Conservation (phyloP, 2,888 invertebrate species). For the Dexiosoma caninum region DNA sequence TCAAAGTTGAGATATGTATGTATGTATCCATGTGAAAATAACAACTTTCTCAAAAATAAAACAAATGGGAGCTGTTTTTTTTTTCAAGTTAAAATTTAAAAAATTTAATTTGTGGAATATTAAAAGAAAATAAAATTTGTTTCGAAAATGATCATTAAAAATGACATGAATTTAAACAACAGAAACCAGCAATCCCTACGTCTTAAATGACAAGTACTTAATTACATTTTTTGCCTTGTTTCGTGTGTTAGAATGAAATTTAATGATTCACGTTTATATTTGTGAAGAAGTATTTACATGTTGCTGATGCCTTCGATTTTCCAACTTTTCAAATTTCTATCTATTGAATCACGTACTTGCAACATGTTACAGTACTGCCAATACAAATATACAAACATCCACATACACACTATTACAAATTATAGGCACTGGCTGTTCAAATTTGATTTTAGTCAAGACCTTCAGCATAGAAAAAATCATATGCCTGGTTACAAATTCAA, state of each 20-base stretch:
- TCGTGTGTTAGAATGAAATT: slow-evolving; percentile 19
- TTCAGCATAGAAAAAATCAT: slow-evolving; percentile 28
- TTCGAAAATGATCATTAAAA: no score
- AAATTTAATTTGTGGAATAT: no score
- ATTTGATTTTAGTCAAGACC: slow-evolving; percentile 71
- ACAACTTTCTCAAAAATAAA: no score
- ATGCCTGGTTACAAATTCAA: slow-evolving; percentile 12
- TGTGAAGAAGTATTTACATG: not conserved
- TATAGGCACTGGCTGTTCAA: slow-evolving; percentile 73
- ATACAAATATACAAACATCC: not conserved
- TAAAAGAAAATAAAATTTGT: no score
- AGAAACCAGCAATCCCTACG: no score
- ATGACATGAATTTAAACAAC: no score
- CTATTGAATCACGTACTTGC: slow-evolving; percentile 76
- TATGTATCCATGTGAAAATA: no score
- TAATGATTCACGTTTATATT: slow-evolving; percentile 27
- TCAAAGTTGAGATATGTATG: no score
- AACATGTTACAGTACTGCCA: slow-evolving; percentile 71
- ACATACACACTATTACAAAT: slow-evolving; percentile 67
- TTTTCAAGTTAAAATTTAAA: no score
- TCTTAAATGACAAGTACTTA: slow-evolving; percentile 14
- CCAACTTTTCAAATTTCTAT: slow-evolving; percentile 63
- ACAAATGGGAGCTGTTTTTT: no score
- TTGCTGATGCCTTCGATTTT: slow-evolving; percentile 30
- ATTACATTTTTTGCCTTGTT: slow-evolving; percentile 25